phyloP scores from a whole-genome alignment of 1,140 invertebrate species.

The Acromyrmex echinatior region DNA sequence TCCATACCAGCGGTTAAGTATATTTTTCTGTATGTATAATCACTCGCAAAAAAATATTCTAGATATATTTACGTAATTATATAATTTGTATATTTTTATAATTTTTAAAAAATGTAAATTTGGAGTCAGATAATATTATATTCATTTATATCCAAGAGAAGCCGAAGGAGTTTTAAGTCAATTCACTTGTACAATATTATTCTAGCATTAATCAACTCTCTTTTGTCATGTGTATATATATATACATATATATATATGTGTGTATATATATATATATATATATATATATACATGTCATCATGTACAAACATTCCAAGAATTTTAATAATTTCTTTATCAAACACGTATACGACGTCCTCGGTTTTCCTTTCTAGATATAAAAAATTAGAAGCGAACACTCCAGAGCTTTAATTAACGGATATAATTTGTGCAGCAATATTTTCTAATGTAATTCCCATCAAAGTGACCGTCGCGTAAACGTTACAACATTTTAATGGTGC shows the following conservation, averaged over 20 bases:
- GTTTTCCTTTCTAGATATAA: background rate
- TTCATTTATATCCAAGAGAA: background rate
- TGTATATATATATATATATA: too few species aligned
- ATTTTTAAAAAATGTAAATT: background rate
- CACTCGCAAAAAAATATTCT: background rate
- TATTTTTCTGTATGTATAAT: constrained; percentile 1
- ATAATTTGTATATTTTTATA: background rate
- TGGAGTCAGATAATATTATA: background rate
- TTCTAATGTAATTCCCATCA: background rate
- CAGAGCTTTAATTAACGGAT: background rate
- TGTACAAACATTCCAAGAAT: background rate
- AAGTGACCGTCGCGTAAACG: background rate
- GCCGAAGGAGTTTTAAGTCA: background rate
- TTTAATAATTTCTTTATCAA: background rate
- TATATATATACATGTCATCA: background rate
- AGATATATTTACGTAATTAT: too few species aligned
- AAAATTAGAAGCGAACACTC: background rate
- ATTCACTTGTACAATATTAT: background rate
- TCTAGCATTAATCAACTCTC: background rate
- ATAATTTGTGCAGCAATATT: background rate
- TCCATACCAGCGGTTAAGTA: background rate
- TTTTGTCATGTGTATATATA: background rate
- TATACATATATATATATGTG: too few species aligned
- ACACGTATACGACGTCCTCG: background rate
- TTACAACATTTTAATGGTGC: constrained; percentile 7